Evolutionary conservation across 2,888 invertebrate genomes (phyloP).

Genomic region (Tenthredo mesomela): DNA sequence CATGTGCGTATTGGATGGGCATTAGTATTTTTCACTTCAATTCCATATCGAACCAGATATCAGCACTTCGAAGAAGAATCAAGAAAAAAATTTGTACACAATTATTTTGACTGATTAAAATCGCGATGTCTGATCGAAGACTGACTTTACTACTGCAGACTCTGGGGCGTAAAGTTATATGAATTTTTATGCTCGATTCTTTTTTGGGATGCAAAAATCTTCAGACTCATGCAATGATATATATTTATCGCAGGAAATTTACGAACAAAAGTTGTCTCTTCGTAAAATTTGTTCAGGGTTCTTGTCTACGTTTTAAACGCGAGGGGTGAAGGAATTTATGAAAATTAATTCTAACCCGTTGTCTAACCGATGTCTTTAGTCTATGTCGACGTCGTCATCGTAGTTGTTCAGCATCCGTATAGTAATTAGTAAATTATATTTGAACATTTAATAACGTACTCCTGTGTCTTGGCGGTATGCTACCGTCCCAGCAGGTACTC

Average conservation of each 20-base stretch:
- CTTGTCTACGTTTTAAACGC: not conserved
- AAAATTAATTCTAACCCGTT: slow-evolving; percentile 2
- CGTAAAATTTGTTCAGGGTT: not conserved
- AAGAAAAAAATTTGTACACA: not conserved
- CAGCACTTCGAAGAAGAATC: not conserved
- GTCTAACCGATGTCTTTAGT: not conserved
- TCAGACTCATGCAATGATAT: not conserved
- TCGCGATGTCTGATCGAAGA: not conserved
- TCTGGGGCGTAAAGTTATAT: not conserved
- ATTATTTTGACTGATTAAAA: not conserved
- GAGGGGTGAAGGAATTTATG: not conserved
- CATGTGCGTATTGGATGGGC: not conserved
- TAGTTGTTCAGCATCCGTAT: slow-evolving; percentile 16
- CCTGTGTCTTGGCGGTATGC: slow-evolving; percentile 1
- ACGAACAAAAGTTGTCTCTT: not conserved
- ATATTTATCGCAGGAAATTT: not conserved
- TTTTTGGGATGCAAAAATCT: not conserved
- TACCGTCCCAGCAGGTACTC: slow-evolving; percentile 9
- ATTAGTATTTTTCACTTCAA: not conserved
- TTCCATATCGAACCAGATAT: not conserved
- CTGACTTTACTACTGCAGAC: not conserved
- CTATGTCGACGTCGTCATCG: slow-evolving; percentile 5
- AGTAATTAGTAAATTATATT: slow-evolving; percentile 45
- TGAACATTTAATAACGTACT: slow-evolving; percentile 19
- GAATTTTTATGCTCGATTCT: not conserved